These are phyloP conservation scores for Eleginops maclovinus DNA, from an alignment of 2,113 vertebrate genomes.

Conservation along the genomic window DNA sequence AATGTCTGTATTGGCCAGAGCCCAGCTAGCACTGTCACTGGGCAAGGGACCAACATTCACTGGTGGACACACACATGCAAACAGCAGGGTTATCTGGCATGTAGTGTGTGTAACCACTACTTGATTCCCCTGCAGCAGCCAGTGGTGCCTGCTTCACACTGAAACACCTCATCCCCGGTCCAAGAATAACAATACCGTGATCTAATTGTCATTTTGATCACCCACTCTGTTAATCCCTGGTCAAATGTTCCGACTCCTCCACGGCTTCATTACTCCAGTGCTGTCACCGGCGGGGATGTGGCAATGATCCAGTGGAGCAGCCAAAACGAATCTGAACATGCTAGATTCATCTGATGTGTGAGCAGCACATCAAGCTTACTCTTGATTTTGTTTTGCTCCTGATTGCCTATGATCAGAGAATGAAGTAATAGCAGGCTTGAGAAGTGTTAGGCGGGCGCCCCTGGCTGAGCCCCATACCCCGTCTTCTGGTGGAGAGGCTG, in stretches of 20 bases:
- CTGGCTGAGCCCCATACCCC: constrained; percentile 49
- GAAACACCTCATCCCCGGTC: constrained; percentile 1
- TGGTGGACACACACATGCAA: constrained; percentile 24
- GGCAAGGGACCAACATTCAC: constrained; percentile 27
- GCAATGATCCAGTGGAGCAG: constrained; percentile 34
- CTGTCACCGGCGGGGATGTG: not conserved
- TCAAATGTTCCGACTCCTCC: constrained; percentile 2
- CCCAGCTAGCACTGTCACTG: constrained; percentile 26
- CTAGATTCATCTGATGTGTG: constrained; percentile 10
- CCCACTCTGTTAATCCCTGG: constrained; percentile 8
- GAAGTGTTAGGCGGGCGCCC: constrained; percentile 59
- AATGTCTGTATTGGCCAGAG: constrained; percentile 35
- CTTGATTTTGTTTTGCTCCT: constrained; percentile 49
- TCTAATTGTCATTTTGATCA: constrained; percentile 25
- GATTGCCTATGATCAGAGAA: constrained; percentile 49
- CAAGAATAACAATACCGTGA: constrained; percentile 9
- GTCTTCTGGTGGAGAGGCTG: constrained; percentile 60
- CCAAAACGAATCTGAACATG: constrained; percentile 25
- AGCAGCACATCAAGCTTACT: constrained; percentile 1
- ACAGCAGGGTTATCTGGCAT: constrained; percentile 29
- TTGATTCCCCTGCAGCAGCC: constrained; percentile 26
- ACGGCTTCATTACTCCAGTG: not conserved
- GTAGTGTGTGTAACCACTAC: constrained; percentile 15
- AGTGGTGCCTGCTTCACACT: not conserved
- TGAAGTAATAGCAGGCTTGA: constrained; percentile 69